These are phyloP conservation scores for Aphaenogaster floridana DNA, from an alignment of 1,140 invertebrate species.

Conservation along the genomic window DNA sequence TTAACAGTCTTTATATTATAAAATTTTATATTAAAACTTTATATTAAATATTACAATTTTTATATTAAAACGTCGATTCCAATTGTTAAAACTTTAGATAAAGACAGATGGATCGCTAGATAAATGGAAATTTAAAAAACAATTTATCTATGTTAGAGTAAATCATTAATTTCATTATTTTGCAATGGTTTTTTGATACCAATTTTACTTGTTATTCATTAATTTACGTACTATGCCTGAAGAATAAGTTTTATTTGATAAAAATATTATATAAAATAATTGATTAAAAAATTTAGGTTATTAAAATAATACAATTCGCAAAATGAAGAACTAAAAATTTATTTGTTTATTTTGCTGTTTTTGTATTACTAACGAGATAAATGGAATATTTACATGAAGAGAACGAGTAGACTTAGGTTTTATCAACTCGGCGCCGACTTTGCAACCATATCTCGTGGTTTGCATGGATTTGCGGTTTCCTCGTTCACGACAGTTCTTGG, in stretches of 20 bases:
- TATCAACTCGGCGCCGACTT: constrained; percentile 24
- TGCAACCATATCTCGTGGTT: constrained; percentile 66
- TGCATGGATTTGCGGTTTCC: constrained; percentile 59
- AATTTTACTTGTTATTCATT: background rate
- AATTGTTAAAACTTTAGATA: background rate
- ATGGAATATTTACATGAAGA: background rate
- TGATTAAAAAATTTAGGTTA: background rate
- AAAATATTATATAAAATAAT: background rate
- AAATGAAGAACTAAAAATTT: background rate
- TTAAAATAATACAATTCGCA: background rate
- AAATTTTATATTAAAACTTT: background rate
- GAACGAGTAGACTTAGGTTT: constrained; percentile 3
- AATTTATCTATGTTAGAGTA: background rate
- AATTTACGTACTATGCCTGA: background rate
- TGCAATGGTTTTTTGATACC: background rate
- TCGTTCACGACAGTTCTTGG: constrained; percentile 9
- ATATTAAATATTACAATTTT: no score
- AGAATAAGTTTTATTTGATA: constrained; percentile 7
- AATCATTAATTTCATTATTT: constrained; percentile 27
- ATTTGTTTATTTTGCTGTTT: constrained; percentile 1
- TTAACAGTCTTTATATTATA: background rate
- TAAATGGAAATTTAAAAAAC: constrained; percentile 9
- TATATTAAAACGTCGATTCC: background rate
- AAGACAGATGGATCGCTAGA: background rate
- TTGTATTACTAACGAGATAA: background rate